A percentile compares a stretch with the other conserved stretches of the same genome.
phyloP scores from a whole-genome alignment of 2,797 vertebrate species.

The Anomalospiza imberbis region DNA sequence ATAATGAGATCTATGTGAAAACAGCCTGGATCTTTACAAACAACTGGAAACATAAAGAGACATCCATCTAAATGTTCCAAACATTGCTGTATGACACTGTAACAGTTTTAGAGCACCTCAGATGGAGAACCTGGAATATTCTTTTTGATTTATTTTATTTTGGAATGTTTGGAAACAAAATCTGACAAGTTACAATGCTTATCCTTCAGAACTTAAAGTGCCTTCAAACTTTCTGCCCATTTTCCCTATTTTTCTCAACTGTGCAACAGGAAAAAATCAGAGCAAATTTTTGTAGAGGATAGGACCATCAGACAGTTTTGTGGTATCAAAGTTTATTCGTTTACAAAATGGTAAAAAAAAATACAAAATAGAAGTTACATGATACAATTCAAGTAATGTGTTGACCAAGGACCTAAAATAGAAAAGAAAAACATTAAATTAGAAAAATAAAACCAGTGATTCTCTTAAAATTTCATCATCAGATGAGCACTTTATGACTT shows the following conservation, averaged over 20 bases:
- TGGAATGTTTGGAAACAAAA: neutral
- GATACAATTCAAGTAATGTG: neutral
- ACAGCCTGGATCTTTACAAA: neutral
- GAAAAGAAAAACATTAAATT: conserved; percentile 28
- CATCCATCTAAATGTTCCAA: neutral
- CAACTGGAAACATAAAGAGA: neutral
- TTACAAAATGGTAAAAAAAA: neutral
- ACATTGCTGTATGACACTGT: neutral
- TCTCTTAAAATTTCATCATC: neutral
- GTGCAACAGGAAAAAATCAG: neutral
- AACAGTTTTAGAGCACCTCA: neutral
- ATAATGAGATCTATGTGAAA: neutral
- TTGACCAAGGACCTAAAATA: conserved; percentile 13
- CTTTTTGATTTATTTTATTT: neutral
- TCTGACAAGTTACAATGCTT: neutral
- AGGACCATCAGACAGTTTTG: neutral
- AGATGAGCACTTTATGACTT: neutral
- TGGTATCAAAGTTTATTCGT: conserved; percentile 48
- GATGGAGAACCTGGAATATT: neutral
- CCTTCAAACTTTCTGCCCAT: neutral
- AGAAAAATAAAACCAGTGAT: neutral
- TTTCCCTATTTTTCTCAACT: neutral
- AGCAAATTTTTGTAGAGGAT: neutral
- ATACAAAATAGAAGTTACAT: neutral
- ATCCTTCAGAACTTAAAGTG: neutral